Evolutionary conservation across 1,140 invertebrate species (phyloP), one percentile per base, ranked within the genome.

Genomic region (Pectinophora gossypiella): DNA sequence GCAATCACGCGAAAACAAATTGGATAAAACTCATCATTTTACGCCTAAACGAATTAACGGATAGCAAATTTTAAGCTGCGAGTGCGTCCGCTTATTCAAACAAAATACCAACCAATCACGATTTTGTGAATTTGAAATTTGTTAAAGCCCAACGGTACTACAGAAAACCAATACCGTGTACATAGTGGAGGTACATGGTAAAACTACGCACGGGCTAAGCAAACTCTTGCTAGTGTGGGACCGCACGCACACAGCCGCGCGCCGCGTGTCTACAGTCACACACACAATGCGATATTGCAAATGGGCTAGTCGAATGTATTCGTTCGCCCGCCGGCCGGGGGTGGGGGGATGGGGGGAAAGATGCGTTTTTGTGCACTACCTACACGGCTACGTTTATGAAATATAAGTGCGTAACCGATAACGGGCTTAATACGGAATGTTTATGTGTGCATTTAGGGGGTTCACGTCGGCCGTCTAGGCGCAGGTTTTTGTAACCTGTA

Each of bases 101-200:
- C 82, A 84, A 81, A 86, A 86, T 79, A 75, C 76, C 68, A 67
- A 79, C 82, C 83, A 86, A 86, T 86, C 80, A 83, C 77, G 77
- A 86, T 84, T 86, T 86, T 84, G 80, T 86, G 83, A 86, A 84
- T 84, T 84, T 84, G 76, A 84, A 86, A 84, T 86, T 86, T 82
- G 82, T 83, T 85, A 77, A 86, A 86, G 72, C 77, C 70, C 72
- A 74, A 68, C 62, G 59, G 54, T 54, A 66, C 72, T 85, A 84
- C 78, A 83, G 78, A 83, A 86, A 86, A 83, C 80, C 80, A 82
- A 82, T 84, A 84, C 75, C 62, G 70, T 68, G 71, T 75, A 69
- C 61, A 67, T 76, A 76, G 69, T 76, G 22, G 19, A 78, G 63
- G 51, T 76, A 78, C 66, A 66, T 57, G 69, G 70, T 73, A 71